Base-by-base conservation (phyloP, 2,888 invertebrate genomes). In the Drosophila monieri region DNA sequence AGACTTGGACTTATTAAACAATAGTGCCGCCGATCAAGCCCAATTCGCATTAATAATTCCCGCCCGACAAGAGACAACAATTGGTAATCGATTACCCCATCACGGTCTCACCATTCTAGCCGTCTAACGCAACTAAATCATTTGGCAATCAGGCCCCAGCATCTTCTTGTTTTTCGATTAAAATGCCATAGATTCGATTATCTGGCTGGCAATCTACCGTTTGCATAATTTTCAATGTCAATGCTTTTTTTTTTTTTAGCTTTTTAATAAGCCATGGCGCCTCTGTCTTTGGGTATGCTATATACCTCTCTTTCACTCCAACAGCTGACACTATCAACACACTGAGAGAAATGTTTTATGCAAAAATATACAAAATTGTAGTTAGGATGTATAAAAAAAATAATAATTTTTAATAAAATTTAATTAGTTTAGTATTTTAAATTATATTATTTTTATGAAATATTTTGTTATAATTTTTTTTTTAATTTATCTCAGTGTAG, bases 191-290 rank as follows among this genome's bases (percentile, higher is more conserved):
- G 6, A 6, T 15, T 35, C 9, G 44, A n/a, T 60, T 46, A 25
- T 32, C 43, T 49, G 41, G 41, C 57, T 30, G 44, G 54, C 66
- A 6, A 39, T 32, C 60, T 23, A 30, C 48, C 64, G 69, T 75
- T 83, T 72, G 81, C 81, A 81, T 85, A 69, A 73, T 79, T 85
- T 81, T 81, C 81, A 81, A 81, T 81, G 81, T 85, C 85, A 85
- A 81, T 81, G 85, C 79, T 79, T 66, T 68, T 65, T 59, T 18
- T 41, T 39, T 35, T 47, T 43, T 57, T 51, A 9, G 39, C 52
- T 64, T 84, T 81, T 85, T 59, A 74, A 84, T 54, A 74, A 69
- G 59, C 78, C 58, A 59, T 58, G 51, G 54, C 46, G 12, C 21
- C 15, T 21, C n/a, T 57, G 52, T 47, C 51, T 65, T 71, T 35